Conservation (phyloP, 2,113 vertebrate species). For the Phrynosoma blainvillii region DNA sequence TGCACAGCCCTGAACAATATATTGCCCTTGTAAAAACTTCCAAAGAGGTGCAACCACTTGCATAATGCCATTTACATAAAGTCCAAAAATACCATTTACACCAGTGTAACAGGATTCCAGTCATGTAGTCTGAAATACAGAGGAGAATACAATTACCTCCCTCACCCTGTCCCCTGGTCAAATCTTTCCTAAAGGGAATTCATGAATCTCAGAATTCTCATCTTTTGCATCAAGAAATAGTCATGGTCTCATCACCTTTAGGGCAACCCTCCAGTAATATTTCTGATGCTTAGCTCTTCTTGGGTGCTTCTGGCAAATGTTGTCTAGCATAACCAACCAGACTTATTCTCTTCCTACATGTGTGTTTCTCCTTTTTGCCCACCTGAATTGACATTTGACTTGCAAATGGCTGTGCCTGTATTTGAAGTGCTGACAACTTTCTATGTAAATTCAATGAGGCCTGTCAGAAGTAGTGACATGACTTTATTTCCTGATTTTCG, state of each 20-base stretch:
- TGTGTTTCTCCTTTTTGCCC: not conserved
- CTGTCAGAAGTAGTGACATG: not conserved
- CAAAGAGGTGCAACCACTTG: too few relatives aligned
- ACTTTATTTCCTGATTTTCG: constrained; percentile 14
- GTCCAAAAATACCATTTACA: too few relatives aligned
- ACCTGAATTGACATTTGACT: constrained; percentile 16
- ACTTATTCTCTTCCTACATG: not conserved
- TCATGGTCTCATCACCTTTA: not conserved
- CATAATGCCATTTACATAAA: too few relatives aligned
- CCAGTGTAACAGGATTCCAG: too few relatives aligned
- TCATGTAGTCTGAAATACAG: not conserved
- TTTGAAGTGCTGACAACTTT: constrained; percentile 3
- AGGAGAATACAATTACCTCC: not conserved
- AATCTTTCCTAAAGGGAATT: not conserved
- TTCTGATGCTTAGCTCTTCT: not conserved
- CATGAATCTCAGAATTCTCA: not conserved
- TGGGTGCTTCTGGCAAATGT: not conserved
- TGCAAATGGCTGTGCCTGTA: not conserved
- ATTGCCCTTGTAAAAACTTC: too few relatives aligned
- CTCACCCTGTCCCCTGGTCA: not conserved
- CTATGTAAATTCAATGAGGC: not conserved
- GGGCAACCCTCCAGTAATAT: not conserved
- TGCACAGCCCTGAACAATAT: too few relatives aligned
- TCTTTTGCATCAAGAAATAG: not conserved
- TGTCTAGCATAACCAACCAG: not conserved